Percentiles rank a stretch among this genome's conserved stretches.
phyloP scores from a whole-genome alignment of 37 sponge, comb jelly and placozoan species.

The Eunapius fragilis region DNA sequence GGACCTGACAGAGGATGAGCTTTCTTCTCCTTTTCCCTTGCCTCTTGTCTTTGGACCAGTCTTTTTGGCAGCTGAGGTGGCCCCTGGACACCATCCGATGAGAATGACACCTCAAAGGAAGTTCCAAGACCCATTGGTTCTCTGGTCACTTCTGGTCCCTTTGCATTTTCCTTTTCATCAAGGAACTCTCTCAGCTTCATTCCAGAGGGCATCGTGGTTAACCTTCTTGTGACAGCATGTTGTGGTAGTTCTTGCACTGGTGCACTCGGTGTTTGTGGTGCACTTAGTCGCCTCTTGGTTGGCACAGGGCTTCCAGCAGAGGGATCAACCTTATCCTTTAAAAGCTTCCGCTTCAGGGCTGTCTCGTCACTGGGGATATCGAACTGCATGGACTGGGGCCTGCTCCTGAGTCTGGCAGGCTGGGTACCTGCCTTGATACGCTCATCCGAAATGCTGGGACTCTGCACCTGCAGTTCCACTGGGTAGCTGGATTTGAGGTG shows the following conservation, averaged over 20 bases:
- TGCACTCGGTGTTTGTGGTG: slow-evolving; percentile 21
- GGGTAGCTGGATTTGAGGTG: slow-evolving; percentile 82
- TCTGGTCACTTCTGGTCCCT: background rate
- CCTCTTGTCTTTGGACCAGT: background rate
- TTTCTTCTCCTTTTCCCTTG: background rate
- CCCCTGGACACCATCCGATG: background rate
- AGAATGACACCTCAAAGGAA: background rate
- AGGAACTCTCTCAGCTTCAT: slow-evolving; percentile 43
- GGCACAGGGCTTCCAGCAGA: background rate
- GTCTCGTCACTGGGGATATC: background rate
- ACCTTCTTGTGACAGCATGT: background rate
- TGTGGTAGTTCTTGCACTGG: background rate
- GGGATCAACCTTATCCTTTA: background rate
- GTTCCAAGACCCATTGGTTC: background rate
- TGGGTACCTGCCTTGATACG: slow-evolving; percentile 19
- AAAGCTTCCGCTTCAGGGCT: background rate
- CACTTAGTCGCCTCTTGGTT: slow-evolving; percentile 20
- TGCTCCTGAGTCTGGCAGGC: background rate
- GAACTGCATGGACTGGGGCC: background rate
- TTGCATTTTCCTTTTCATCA: slow-evolving; percentile 1
- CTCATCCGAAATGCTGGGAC: slow-evolving; percentile 14
- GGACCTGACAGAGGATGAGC: background rate
- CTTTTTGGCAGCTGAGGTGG: background rate
- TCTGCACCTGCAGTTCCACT: slow-evolving; percentile 68
- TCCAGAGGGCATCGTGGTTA: background rate